Conservation (phyloP, 92 coral and sea anemone species). For the Palythoa heliodiscus region DNA sequence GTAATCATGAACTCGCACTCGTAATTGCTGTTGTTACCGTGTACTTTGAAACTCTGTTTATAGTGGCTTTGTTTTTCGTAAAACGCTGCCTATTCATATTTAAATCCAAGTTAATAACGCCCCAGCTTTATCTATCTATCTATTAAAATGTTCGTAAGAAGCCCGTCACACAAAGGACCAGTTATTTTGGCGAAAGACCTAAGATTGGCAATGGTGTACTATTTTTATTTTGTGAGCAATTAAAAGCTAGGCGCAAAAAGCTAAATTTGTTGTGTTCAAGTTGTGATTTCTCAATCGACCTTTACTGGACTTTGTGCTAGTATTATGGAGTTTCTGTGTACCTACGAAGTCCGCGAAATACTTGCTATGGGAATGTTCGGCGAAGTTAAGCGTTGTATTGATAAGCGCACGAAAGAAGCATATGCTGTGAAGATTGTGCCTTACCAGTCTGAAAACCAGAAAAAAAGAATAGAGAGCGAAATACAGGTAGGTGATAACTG, state of each 20-base stretch:
- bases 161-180: not conserved
- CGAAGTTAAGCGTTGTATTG: slow-evolving; percentile 73
- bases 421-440: slow-evolving; percentile 72
- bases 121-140: not conserved
- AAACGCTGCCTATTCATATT: slow-evolving; percentile 29
- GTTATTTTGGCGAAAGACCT: too few relatives aligned
- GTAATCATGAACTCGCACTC: not conserved
- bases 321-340: slow-evolving; percentile 62
- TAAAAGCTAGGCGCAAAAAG: not conserved
- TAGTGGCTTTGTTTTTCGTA: slow-evolving; percentile 28
- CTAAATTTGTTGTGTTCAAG: not conserved
- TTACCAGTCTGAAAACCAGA: slow-evolving; percentile 40
- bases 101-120: slow-evolving; percentile 26
- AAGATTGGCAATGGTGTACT: too few relatives aligned
- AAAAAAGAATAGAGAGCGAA: slow-evolving; percentile 53
- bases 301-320: not conserved
- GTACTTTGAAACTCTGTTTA: not conserved
- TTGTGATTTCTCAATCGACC: not conserved
- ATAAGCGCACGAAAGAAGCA: slow-evolving; percentile 64
- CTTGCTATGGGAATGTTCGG: slow-evolving; percentile 72
- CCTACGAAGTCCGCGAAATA: slow-evolving; percentile 74
- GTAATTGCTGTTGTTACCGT: not conserved
- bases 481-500: slow-evolving; percentile 49
- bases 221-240: not conserved
- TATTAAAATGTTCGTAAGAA: not conserved